Evolutionary conservation across 2,113 vertebrate species (phyloP), one percentile per base, ranked within the genome.

Genomic region (Sialia sialis): DNA sequence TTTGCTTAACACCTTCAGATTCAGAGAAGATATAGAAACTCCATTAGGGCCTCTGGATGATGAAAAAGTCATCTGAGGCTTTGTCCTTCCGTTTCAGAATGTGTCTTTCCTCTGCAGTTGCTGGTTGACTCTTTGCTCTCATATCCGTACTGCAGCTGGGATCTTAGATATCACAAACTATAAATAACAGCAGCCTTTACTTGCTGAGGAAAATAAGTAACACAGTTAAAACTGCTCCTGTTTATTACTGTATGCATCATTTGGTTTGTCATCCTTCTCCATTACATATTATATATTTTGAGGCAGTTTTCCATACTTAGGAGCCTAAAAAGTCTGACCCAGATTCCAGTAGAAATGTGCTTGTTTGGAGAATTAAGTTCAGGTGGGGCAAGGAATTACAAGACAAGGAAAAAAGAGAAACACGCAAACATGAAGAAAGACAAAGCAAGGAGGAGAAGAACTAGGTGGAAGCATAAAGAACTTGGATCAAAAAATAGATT

Each of bases 11-110:
- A 56, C 75, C 58, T 73, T 82, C 49, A 62, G 70, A 84, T 78
- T 89, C 55, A 80, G 44, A 87, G 76, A 51, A 80, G 51, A 88
- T 75, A 77, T 70, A 81, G 86, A 85, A 90, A 67, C 68, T 84
- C 34, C n/a, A 29, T 83, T 93, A 87, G 62, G 62, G 56, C 66
- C 30, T 90, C 36, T 77, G 25, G 36, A 18, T 73, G 55, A 75
- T 56, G 30, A 59, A 68, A 55, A 88, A 92, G 56, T 78, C 72
- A 87, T 89, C 60, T 39, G 51, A 68, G 70, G 52, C 77, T 84
- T 91, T 36, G 62, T 75, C 82, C 89, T 82, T 63, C 73, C 5
- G 3, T 64, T 76, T 75, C 25, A 56, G 30, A 64, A 27, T 72
- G 36, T 0, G 0, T 66, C 38, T 59, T 51, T n/a, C 52, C 29